These are phyloP conservation scores for Calliphora vomitoria DNA, from an alignment of 2,888 invertebrate species.

Conservation along the genomic window DNA sequence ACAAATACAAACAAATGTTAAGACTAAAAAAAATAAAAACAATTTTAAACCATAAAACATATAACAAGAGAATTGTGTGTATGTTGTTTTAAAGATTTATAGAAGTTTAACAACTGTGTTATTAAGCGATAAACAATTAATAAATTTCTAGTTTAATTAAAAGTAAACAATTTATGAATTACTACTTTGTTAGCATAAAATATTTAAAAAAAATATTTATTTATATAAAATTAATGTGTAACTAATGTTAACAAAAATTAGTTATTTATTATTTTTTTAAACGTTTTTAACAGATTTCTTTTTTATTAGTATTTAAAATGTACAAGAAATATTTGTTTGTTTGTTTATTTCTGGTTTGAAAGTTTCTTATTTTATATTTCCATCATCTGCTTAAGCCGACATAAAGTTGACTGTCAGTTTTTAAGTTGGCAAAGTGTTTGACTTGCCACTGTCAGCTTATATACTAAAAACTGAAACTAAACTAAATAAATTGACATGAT, in stretches of 20 bases:
- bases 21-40: background rate
- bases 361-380: constrained; percentile 63
- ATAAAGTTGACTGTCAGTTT: constrained; percentile 73
- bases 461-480: constrained; percentile 65
- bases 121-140: constrained; percentile 59
- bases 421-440: constrained; percentile 74
- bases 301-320: background rate
- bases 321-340: constrained; percentile 7
- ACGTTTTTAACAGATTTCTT: background rate
- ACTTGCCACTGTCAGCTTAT: constrained; percentile 74
- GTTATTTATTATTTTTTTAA: too few relatives aligned
- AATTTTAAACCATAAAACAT: background rate
- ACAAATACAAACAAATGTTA: background rate
- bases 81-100: constrained; percentile 21
- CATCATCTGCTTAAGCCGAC: constrained; percentile 68
- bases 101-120: constrained; percentile 43
- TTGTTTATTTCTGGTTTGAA: constrained; percentile 37
- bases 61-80: background rate
- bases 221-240: background rate
- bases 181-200: background rate
- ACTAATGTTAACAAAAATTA: too few relatives aligned
- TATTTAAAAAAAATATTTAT: background rate
- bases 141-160: constrained; percentile 57
- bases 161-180: constrained; percentile 42
- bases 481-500: constrained; percentile 72